Conservation (phyloP, 1,140 invertebrate species). For the Propsilocerus akamusi region DNA sequence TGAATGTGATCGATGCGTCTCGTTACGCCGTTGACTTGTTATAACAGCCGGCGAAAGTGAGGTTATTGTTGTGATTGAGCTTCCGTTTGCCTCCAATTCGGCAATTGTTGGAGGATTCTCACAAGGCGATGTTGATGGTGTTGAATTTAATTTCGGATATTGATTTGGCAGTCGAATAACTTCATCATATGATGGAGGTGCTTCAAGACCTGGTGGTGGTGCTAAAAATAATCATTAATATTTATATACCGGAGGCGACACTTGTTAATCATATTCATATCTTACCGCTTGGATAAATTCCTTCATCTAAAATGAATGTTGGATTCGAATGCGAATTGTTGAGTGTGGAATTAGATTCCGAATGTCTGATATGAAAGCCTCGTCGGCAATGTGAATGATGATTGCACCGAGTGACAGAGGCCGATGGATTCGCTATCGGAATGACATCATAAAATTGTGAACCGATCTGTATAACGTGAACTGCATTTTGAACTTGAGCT, state of each 20-base stretch:
- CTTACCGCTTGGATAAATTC: background rate
- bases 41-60: background rate
- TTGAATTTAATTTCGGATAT: background rate
- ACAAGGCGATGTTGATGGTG: background rate
- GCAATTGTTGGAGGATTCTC: background rate
- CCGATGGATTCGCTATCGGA: no score
- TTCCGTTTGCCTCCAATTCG: background rate
- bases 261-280: background rate
- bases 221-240: background rate
- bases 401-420: background rate
- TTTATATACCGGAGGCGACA: background rate
- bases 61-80: background rate
- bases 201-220: background rate
- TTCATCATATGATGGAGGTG: background rate
- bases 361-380: background rate
- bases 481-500: background rate
- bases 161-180: background rate
- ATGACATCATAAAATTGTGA: background rate
- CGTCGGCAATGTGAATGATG: background rate
- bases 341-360: background rate
- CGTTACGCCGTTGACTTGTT: background rate
- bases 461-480: background rate
- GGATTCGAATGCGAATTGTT: background rate
- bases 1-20: background rate
- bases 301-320: background rate